Evolutionary conservation across 2,888 invertebrate genomes (phyloP).

Genomic region (Lasioglossum malachurum): DNA sequence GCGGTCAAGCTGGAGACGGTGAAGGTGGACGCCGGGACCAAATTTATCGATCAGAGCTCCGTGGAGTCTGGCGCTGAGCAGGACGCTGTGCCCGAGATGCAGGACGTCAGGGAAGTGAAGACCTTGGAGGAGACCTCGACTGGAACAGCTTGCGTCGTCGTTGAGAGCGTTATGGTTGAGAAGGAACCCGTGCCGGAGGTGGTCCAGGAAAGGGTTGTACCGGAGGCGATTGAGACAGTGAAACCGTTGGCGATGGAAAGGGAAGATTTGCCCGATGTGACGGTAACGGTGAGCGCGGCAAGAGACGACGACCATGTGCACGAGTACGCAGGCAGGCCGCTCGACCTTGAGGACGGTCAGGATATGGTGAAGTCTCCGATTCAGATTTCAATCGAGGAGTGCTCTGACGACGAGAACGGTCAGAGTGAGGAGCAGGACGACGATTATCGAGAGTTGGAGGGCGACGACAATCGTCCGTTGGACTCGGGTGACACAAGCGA

Average conservation of each 20-base stretch:
- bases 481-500: conserved; percentile 83
- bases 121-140: background rate
- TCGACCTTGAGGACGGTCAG: conserved; percentile 70
- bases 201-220: background rate
- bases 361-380: conserved; percentile 83
- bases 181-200: background rate
- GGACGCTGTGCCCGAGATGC: conserved; percentile 36
- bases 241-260: conserved; percentile 62
- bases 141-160: background rate
- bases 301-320: conserved; percentile 52
- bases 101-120: background rate
- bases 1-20: conserved; percentile 41
- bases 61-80: conserved; percentile 80
- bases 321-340: background rate
- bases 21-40: conserved; percentile 75
- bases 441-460: conserved; percentile 41
- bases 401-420: conserved; percentile 80
- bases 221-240: background rate
- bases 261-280: conserved; percentile 78
- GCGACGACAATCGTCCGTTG: conserved; percentile 78
- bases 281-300: conserved; percentile 68
- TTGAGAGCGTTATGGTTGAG: background rate
- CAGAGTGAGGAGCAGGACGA: conserved; percentile 29
- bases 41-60: conserved; percentile 82
- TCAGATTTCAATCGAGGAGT: conserved; percentile 84